A percentile compares a stretch with the other conserved stretches of the same genome.
phyloP scores from a whole-genome alignment of 2,113 vertebrate species.

The Embiotoca jacksoni region DNA sequence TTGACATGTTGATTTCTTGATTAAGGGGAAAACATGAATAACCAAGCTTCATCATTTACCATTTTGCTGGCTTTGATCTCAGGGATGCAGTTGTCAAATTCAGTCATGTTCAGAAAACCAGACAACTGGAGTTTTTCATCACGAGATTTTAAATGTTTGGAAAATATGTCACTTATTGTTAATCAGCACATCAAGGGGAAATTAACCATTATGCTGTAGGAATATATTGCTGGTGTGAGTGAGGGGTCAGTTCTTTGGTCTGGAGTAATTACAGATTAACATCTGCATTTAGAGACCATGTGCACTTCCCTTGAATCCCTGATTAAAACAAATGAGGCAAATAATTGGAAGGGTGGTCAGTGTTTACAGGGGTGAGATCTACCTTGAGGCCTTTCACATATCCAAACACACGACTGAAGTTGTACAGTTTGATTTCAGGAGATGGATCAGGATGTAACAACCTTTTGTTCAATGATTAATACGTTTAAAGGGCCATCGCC shows the following conservation, averaged over 20 bases:
- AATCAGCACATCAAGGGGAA: slow-evolving; percentile 28
- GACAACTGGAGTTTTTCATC: not conserved
- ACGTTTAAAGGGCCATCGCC: not conserved
- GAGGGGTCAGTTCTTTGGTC: slow-evolving; percentile 19
- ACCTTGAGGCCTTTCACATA: slow-evolving; percentile 44
- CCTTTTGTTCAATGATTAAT: slow-evolving; percentile 16
- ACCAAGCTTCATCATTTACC: slow-evolving; percentile 14
- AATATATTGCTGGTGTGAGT: not conserved
- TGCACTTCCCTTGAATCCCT: slow-evolving; percentile 48
- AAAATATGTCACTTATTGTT: slow-evolving; percentile 26
- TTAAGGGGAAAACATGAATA: slow-evolving; percentile 19
- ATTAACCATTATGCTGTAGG: not conserved
- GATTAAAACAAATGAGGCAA: slow-evolving; percentile 79
- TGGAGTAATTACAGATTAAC: slow-evolving; percentile 39
- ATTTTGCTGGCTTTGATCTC: slow-evolving; percentile 50
- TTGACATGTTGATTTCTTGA: slow-evolving; percentile 49
- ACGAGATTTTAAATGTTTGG: slow-evolving; percentile 27
- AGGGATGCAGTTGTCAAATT: slow-evolving; percentile 17
- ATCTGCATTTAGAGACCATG: slow-evolving; percentile 62
- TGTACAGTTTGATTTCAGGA: slow-evolving; percentile 55
- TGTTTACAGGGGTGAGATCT: slow-evolving; percentile 39
- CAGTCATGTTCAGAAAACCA: not conserved
- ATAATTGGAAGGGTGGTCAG: slow-evolving; percentile 61
- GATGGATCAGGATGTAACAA: slow-evolving; percentile 32
- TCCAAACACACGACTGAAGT: slow-evolving; percentile 60